These are phyloP conservation scores for Nysson spinosus DNA, from an alignment of 2,888 invertebrate species.

Conservation along the genomic window DNA sequence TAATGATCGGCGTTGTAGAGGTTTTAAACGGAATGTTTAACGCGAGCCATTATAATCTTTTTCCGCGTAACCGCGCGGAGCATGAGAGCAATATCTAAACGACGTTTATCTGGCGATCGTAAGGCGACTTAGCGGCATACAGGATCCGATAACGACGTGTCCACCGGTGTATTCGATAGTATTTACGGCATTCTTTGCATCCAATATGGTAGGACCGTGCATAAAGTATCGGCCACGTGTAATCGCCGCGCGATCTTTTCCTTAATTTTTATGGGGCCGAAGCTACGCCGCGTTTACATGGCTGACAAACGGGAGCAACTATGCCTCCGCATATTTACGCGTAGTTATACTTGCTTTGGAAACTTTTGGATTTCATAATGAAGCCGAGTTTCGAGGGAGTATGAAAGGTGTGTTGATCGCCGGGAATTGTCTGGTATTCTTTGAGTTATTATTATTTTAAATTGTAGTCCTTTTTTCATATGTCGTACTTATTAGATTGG, in stretches of 20 bases:
- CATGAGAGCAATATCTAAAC: constrained; percentile 17
- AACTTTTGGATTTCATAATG: no score
- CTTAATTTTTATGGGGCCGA: constrained; percentile 7
- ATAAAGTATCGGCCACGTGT: constrained; percentile 20
- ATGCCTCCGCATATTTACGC: background rate
- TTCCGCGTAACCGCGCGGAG: constrained; percentile 11
- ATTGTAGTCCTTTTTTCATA: no score
- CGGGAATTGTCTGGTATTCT: no score
- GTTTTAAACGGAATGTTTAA: constrained; percentile 7
- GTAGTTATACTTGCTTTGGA: no score
- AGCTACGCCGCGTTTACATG: background rate
- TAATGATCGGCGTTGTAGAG: constrained; percentile 7
- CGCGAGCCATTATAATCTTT: constrained; percentile 29
- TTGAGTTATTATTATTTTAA: no score
- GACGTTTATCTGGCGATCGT: constrained; percentile 25
- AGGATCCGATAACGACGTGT: constrained; percentile 39
- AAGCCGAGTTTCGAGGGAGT: no score
- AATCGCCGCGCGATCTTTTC: constrained; percentile 40
- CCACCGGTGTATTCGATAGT: constrained; percentile 15
- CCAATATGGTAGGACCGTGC: constrained; percentile 23
- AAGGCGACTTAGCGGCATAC: constrained; percentile 19
- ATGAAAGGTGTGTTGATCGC: no score
- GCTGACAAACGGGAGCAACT: constrained; percentile 20
- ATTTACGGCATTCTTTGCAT: constrained; percentile 33
- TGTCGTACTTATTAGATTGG: no score